Evolutionary conservation across 2,113 vertebrate genomes (phyloP), one percentile per base, ranked within the genome.

Genomic region (Piprites chloris): DNA sequence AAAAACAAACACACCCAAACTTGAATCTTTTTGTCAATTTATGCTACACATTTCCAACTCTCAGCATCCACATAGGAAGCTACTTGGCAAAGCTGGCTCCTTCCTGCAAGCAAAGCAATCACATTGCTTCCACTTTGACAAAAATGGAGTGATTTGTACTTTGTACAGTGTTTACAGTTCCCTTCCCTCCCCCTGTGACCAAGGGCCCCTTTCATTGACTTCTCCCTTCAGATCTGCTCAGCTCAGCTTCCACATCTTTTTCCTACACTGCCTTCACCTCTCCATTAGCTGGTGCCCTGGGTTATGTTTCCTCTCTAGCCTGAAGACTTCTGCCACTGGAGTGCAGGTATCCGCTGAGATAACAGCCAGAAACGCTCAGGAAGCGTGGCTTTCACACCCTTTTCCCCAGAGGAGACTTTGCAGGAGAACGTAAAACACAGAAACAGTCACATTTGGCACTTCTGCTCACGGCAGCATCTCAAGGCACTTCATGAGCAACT

Each of bases 1-100:
- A 75, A 92, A 88, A 93, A 85, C 84, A 95, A 93, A 91, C 79
- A 94, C 92, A 92, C 68, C 47, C 73, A 81, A 84, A 90, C 93
- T 78, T 44, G 1, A 84, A 96, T 74, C 81, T 74, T 72, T 96
- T 90, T 72, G 90, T 96, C 90, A 81, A 75, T 96, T 90, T 89
- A 71, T 46, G n/a, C 83, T 94, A 49, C 52, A 32, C 23, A 52
- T 92, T 94, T 91, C 85, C 61, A 81, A 49, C 74, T 96, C 89
- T 91, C 91, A 74, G 85, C 81, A 94, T 76, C 86, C 89, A 90
- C 82, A 92, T 2, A 72, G 93, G 90, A 95, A 91, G 68, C 85
- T 91, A 63, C 78, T 83, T 79, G 47, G 93, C 37, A 59, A 49
- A 84, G 87, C 37, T 80, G 69, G 82, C 74, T 92, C 63, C 66